Evolutionary conservation across 2,888 invertebrate genomes (phyloP), one percentile per base, ranked within the genome.

Genomic region (Pheosia gnoma): DNA sequence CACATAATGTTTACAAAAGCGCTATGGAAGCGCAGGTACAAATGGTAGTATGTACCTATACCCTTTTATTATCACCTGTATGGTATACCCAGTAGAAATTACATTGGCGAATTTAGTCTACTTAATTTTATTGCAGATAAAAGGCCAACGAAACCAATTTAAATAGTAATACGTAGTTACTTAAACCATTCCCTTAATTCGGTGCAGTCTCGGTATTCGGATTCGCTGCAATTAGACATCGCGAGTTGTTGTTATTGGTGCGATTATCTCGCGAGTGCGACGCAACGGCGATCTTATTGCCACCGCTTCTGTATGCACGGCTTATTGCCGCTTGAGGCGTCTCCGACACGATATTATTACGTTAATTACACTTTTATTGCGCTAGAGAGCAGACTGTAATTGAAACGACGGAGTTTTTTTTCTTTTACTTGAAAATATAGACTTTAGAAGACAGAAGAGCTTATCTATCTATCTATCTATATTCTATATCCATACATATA

Each of bases 231-330:
- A 90, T 91, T 88, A 86, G 83, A 89, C 82, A 79, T 77, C 79
- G 83, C 78, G 80, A 88, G 85, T 85, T 84, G 89, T 87, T 88
- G 86, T 89, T 87, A 88, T 82, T 78, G 76, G 79, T 66, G 77
- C 83, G 81, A 86, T 90, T 90, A 88, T 86, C 80, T 81, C 73
- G 78, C 74, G 13, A 51, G 75, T 75, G 61, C 47, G 57, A 53
- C 71, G 75, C 79, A 85, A 83, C 77, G 78, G 79, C 73, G 75
- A 75, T 85, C 84, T 86, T 83, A 84, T 81, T 83, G 84, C 81
- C 77, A 67, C 81, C 77, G 77, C 75, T 79, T 60, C 54, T 67
- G 57, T 63, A 68, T 73, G 68, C 59, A 57, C 71, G 65, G 67
- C 66, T 78, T 79, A 81, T 25, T 75, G 71, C 64, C 67, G 72